Evolutionary conservation across 2,888 invertebrate species (phyloP), one percentile per base, ranked within the genome.

Genomic region (Sesia bembeciformis): DNA sequence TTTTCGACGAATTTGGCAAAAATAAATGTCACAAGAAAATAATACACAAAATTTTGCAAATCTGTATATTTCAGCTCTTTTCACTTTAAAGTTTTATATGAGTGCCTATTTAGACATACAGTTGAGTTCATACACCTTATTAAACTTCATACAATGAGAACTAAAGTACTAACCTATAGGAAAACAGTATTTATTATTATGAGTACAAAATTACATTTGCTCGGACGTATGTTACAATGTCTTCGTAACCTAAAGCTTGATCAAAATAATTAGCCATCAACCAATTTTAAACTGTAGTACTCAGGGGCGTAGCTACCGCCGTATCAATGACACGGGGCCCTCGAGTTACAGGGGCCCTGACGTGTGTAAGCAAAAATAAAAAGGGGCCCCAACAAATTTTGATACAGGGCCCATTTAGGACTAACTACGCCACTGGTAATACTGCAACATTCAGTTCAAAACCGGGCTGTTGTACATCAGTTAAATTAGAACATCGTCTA

Each of bases 31-130:
- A 42, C 42, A 42, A 42, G 23, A 7, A 66, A 74, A 71, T 66
- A 64, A 73, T 56, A 75, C 63, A 61, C 66, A 56, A 58, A 51
- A 58, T 70, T 70, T 74, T 81, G 80, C 76, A 83, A 81, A 83
- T 80, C 68, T 74, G 73, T 84, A 84, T 84, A 83, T 82, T 82
- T 79, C 67, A 69, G 71, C 67, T 64, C 64, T 67, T 68, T 64
- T 61, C 62, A 68, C 65, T 65, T 67, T 71, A 63, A 62, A 63
- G 63, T 63, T 69, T 67, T 62, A 70, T 70, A 70, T 60, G 61
- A 60, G 62, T 59, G 59, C 60, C 53, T 65, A 69, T 66, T 59
- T 62, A 66, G 65, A 68, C 66, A 70, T 62, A 68, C 63, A 62
- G 64, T 23, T 23, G 23, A 23, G 23, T 23, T 23, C 23, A 23